Conservation (phyloP, 2,797 vertebrate species). For the Pteropus rufus region DNA sequence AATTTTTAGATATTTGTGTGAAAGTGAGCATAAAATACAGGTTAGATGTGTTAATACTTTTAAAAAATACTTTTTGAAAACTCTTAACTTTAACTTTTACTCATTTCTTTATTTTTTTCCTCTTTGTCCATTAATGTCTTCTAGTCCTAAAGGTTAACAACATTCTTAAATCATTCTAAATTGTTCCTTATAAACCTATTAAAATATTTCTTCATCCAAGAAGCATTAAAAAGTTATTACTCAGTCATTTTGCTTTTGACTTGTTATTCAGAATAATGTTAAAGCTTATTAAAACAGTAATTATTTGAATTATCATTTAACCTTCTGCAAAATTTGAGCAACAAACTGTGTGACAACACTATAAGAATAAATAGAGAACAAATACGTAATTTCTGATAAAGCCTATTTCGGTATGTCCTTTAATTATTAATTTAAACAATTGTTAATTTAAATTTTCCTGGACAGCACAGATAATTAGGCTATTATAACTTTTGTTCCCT, state of each 20-base stretch:
- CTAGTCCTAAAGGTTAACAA: not conserved
- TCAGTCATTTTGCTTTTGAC: not conserved
- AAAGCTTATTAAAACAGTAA: not conserved
- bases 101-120: not conserved
- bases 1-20: not conserved
- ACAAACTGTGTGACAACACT: conserved; percentile 24
- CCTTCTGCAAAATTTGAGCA: conserved; percentile 65
- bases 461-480: conserved; percentile 68
- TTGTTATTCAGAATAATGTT: not conserved
- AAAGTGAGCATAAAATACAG: not conserved
- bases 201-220: not conserved
- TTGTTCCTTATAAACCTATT: not conserved
- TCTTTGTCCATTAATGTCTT: not conserved
- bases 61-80: not conserved
- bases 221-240: conserved; percentile 1
- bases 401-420: conserved; percentile 60
- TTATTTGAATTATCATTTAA: conserved; percentile 45
- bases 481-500: conserved; percentile 58
- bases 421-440: conserved; percentile 24
- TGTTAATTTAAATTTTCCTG: conserved; percentile 56
- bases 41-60: not conserved
- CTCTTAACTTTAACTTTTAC: not conserved
- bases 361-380: conserved; percentile 52
- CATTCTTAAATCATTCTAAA: not conserved
- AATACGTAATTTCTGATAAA: conserved; percentile 61